Conservation (phyloP, 2,797 vertebrate genomes). For the Lacerta agilis region DNA sequence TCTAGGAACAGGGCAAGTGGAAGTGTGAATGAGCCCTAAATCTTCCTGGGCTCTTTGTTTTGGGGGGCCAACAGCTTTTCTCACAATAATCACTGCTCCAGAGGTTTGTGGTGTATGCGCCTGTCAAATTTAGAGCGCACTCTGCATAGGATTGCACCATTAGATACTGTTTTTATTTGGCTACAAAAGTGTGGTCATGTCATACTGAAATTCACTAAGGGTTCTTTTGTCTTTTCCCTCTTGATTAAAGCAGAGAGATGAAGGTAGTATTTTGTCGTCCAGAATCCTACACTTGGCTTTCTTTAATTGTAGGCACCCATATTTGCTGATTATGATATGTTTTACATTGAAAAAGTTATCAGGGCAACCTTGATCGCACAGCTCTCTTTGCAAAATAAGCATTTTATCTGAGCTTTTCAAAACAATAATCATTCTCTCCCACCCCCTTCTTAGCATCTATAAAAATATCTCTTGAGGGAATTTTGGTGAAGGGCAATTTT, state of each 20-base stretch:
- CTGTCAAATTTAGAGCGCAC: not conserved
- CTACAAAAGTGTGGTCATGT: not conserved
- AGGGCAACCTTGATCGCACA: not conserved
- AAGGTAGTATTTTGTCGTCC: not conserved
- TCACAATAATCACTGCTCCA: conserved; percentile 41
- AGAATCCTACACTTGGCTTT: not conserved
- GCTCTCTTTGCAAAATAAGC: fast-evolving
- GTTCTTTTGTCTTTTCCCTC: not conserved
- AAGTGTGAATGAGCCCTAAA: too few relatives aligned
- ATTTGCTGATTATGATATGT: not conserved
- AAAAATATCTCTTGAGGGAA: not conserved
- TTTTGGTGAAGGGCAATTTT: not conserved
- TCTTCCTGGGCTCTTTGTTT: conserved; percentile 27
- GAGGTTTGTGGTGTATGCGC: not conserved
- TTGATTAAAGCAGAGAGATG: not conserved
- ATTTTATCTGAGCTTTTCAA: not conserved
- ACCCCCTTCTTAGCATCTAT: not conserved
- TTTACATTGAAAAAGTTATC: not conserved
- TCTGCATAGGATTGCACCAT: not conserved
- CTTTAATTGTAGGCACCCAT: not conserved
- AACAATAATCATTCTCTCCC: fast-evolving
- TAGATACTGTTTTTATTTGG: not conserved
- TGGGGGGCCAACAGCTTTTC: conserved; percentile 24
- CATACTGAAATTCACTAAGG: not conserved
- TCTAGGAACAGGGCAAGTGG: too few relatives aligned